phyloP scores from a whole-genome alignment of 2,888 invertebrate genomes.

The Papilio protenor region DNA sequence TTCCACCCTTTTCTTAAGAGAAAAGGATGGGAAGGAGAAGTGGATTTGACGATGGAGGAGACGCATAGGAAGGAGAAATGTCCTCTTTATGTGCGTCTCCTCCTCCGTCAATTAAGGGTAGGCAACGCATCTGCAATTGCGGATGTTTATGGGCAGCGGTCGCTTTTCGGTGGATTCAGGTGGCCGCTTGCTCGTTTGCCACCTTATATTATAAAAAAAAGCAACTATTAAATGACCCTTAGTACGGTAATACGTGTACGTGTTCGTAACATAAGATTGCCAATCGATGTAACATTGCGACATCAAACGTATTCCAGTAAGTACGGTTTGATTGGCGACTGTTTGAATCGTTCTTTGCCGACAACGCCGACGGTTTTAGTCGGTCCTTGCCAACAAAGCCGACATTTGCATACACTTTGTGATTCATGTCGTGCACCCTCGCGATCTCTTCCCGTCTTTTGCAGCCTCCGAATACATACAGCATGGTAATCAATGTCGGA shows the following conservation, averaged over 20 bases:
- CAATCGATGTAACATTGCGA: constrained; percentile 45
- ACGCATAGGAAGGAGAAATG: too few relatives aligned
- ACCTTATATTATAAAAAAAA: too few relatives aligned
- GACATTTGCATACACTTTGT: constrained; percentile 82
- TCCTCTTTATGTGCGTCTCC: too few relatives aligned
- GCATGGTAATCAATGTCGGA: constrained; percentile 72
- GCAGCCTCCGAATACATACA: constrained; percentile 63
- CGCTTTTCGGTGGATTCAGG: too few relatives aligned
- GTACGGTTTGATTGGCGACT: constrained; percentile 60
- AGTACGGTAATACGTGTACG: not conserved
- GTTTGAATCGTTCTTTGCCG: constrained; percentile 51
- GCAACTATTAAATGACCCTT: not conserved
- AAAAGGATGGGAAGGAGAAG: too few relatives aligned
- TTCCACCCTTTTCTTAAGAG: too few relatives aligned
- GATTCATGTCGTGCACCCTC: constrained; percentile 73
- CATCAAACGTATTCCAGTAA: constrained; percentile 51
- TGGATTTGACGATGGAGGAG: too few relatives aligned
- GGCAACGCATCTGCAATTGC: too few relatives aligned
- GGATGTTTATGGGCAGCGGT: too few relatives aligned
- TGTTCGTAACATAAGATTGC: not conserved
- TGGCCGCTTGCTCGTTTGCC: too few relatives aligned
- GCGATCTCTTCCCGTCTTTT: constrained; percentile 70
- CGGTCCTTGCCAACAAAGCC: constrained; percentile 68
- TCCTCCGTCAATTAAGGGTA: too few relatives aligned
- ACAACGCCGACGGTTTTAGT: constrained; percentile 45